Base-by-base conservation (phyloP, 2,797 vertebrate species). In the Falco cherrug region DNA sequence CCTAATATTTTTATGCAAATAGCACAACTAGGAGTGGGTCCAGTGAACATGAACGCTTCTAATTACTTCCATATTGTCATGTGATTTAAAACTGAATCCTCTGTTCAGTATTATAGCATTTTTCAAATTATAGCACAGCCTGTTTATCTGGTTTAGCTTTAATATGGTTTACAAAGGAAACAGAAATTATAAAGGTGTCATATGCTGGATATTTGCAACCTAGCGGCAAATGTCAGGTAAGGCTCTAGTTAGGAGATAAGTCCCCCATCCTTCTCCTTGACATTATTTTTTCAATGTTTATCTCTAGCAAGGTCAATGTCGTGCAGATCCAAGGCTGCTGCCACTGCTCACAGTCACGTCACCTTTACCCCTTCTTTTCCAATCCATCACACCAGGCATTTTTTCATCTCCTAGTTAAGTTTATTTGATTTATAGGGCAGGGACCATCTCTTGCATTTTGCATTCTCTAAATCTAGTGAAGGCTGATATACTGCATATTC, bases 1-100 rank as follows among this genome's bases (percentile, higher is more conserved):
- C 43, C 21, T 82, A 80, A 80, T 54, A 78, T 85, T 87, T 94
- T 92, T 89, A 92, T 96, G 88, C 78, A 97, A 93, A 96, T 93
- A 75, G 9, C n/a, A 61, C 75, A 87, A 64, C 93, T 89, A 91
- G 54, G 53, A 87, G 47, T 29, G 71, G 50, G 41, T 70, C 50
- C 60, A 95, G 47, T 69, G 86, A 96, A 84, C 18, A 84, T 20
- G 54, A 95, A 78, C 18, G 10, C 5, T 91, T 89, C 24, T 76
- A 80, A 87, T 94, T 87, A 39, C 53, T 92, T 75, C 56, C 50
- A 56, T 84, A 68, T 81, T 85, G 35, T 51, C 45, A 33, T 71
- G 25, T 89, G 90, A 89, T 91, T 89, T 94, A 86, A 91, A 92
- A 80, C 73, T 13, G 84, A 77, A 54, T 74, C 21, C 76, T 92